Evolutionary conservation across 2,113 vertebrate species (phyloP), one percentile per base, ranked within the genome.

Genomic region (Oceanodroma tethys): DNA sequence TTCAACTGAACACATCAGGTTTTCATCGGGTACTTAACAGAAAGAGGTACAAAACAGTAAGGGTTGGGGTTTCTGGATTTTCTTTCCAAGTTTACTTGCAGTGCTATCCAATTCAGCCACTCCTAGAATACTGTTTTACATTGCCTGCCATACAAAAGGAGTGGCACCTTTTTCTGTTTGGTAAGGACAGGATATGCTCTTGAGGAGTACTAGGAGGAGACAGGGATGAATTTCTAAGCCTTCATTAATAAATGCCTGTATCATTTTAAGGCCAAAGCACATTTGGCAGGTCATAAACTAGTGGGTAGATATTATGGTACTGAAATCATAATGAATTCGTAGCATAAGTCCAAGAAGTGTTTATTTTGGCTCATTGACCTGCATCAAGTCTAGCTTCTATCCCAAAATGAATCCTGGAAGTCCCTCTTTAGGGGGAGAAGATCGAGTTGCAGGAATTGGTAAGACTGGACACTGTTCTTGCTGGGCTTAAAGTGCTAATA

Each of bases 91-190:
- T 50, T 40, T n/a, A 11, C 34, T 56, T 48, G 20, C 16, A 45
- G 43, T 34, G 50, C 45, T 42, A 0, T 73, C 42, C 13, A 21
- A 8, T 92, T 65, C 45, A 73, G 47, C 38, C 13, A 19, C 40
- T 56, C 56, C 19, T 42, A 74, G 73, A 75, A 78, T 84, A 71
- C 32, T 17, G 27, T 68, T 76, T 11, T 22, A 4, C 1, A 0
- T 26, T 45, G 38, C 47, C 19, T 81, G 47, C 34, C 0, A 0
- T 67, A 9, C 0, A 0, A 75, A 89, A 72, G 36, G 30, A 60
- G 29, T 40, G 27, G 48, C 16, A 56, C 29, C 32, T 71, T 50
- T 25, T 62, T 36, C 52, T 59, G 4, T 34, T 47, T 81, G 86
- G 32, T 84, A 13, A 53, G 48, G 81, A 52, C 3, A 5, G n/a